Conservation (phyloP, 23 tunicate species). For the Styela clava region DNA sequence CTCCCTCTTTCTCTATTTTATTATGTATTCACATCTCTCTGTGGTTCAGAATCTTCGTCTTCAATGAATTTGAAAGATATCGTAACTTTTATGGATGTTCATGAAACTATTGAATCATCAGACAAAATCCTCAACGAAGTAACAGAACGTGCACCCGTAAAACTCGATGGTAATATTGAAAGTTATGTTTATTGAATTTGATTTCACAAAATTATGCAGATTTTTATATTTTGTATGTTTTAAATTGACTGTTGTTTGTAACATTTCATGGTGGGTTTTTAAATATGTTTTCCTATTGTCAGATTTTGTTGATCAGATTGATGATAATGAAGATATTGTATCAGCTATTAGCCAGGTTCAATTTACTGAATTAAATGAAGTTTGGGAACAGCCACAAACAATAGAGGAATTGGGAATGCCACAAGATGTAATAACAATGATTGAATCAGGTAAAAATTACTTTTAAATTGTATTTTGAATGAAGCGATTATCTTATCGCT, state of each 20-base stretch:
- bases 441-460: not conserved
- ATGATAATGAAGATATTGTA: not conserved
- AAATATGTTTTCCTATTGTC: no score
- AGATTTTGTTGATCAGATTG: not conserved
- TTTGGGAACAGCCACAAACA: not conserved
- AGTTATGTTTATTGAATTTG: no score
- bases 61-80: not conserved
- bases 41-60: not conserved
- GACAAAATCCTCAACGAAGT: not conserved
- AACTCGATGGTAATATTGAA: not conserved
- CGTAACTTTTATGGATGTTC: not conserved
- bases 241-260: no score
- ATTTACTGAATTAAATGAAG: not conserved
- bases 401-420: not conserved
- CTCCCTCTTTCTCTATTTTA: no score
- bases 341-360: not conserved
- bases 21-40: no score
- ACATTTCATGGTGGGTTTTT: no score
- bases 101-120: not conserved
- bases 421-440: not conserved
- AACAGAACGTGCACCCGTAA: not conserved
- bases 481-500: no score
- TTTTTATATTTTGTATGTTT: no score
- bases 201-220: no score
- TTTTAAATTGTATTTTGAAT: not conserved